Evolutionary conservation across 1,140 invertebrate species (phyloP).

Genomic region (Cyrtorhinus lividipennis): DNA sequence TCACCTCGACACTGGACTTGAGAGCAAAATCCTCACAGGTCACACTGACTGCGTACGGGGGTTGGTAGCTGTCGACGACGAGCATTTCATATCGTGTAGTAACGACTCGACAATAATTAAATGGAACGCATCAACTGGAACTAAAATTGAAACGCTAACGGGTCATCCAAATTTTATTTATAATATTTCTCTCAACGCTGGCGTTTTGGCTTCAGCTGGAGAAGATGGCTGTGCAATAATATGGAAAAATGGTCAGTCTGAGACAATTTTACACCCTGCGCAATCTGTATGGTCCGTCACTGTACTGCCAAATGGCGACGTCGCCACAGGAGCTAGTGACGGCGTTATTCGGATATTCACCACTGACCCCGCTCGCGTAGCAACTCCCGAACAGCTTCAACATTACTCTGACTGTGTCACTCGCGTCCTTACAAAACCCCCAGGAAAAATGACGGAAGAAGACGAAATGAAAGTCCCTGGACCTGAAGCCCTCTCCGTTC

Average conservation of each 20-base stretch:
- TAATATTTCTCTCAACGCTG: slow-evolving; percentile 28
- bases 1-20: neutral
- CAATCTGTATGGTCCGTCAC: slow-evolving; percentile 80
- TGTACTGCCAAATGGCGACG: slow-evolving; percentile 67
- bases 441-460: neutral
- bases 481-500: slow-evolving; percentile 52
- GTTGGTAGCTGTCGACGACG: slow-evolving; percentile 46
- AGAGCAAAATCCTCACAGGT: slow-evolving; percentile 25
- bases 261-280: slow-evolving; percentile 65
- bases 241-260: slow-evolving; percentile 53
- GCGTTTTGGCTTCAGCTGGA: slow-evolving; percentile 49
- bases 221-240: slow-evolving; percentile 79
- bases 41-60: slow-evolving; percentile 85
- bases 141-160: slow-evolving; percentile 59
- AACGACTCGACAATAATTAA: slow-evolving; percentile 76
- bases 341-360: slow-evolving; percentile 75
- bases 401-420: slow-evolving; percentile 17
- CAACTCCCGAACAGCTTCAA: slow-evolving; percentile 38
- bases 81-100: slow-evolving; percentile 69
- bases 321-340: slow-evolving; percentile 77
- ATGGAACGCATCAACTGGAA: slow-evolving; percentile 61
- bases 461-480: slow-evolving; percentile 53
- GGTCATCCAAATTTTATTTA: slow-evolving; percentile 73
- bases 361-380: slow-evolving; percentile 46
- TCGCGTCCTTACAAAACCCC: neutral